These are phyloP conservation scores for Stomorhina lunata DNA, from an alignment of 2,888 invertebrate species.

Conservation along the genomic window DNA sequence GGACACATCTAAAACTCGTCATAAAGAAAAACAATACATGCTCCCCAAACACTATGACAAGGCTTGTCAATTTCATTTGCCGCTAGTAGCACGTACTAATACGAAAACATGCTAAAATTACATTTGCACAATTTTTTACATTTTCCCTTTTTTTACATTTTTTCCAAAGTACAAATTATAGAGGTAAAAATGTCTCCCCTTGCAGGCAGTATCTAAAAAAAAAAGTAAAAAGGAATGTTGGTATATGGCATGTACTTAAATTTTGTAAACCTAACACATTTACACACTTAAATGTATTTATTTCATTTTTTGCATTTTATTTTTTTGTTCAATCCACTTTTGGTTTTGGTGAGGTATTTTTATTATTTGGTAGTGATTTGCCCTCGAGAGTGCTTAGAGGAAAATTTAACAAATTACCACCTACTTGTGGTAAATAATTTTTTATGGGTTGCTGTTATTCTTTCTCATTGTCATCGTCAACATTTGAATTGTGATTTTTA, in stretches of 20 bases:
- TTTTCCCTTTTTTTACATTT: background rate
- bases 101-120: constrained; percentile 52
- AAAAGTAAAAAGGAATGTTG: constrained; percentile 11
- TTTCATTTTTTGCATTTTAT: constrained; percentile 42
- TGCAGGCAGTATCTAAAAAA: background rate
- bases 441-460: background rate
- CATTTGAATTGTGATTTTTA: constrained; percentile 64
- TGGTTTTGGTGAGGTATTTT: constrained; percentile 26
- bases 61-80: constrained; percentile 75
- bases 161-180: background rate
- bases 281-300: constrained; percentile 64
- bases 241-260: constrained; percentile 34
- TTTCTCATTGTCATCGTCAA: constrained; percentile 19
- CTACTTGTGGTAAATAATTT: constrained; percentile 62
- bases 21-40: constrained; percentile 70
- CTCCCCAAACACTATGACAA: constrained; percentile 73
- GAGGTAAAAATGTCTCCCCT: constrained; percentile 41
- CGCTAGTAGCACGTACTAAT: constrained; percentile 47
- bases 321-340: constrained; percentile 20
- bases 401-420: constrained; percentile 68
- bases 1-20: constrained; percentile 27
- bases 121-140: constrained; percentile 56
- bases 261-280: constrained; percentile 60
- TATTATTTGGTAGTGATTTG: constrained; percentile 62
- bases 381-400: constrained; percentile 67